These are phyloP conservation scores for Henricia sp. DNA, from an alignment of 53 echinoderm and acorn worm species.

Conservation along the genomic window DNA sequence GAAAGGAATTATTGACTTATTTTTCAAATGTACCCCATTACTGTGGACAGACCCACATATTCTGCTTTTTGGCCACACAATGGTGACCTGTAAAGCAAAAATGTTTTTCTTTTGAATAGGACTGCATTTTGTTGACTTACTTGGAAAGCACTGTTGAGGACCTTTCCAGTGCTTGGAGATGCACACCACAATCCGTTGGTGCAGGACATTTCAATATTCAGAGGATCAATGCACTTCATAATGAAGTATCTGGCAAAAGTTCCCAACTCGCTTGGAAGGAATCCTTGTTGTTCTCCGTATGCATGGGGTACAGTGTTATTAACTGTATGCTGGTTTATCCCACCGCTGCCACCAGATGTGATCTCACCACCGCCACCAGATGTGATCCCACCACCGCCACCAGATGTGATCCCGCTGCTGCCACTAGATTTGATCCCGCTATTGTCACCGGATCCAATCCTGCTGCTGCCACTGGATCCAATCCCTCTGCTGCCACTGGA, in stretches of 20 bases:
- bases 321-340: too few relatives aligned
- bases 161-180: conserved; percentile 50
- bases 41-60: too few relatives aligned
- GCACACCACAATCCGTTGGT: conserved; percentile 62
- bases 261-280: background rate
- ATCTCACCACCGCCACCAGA: conserved; percentile 25
- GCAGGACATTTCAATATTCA: conserved; percentile 62
- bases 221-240: conserved; percentile 59
- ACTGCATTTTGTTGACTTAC: conserved; percentile 21
- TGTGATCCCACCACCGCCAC: conserved; percentile 13
- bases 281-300: conserved; percentile 13
- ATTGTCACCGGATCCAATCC: background rate
- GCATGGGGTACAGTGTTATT: background rate
- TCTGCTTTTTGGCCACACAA: too few relatives aligned
- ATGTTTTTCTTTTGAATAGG: too few relatives aligned
- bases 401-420: too few relatives aligned
- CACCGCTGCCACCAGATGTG: background rate
- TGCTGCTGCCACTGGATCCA: background rate
- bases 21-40: too few relatives aligned
- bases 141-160: conserved; percentile 60
- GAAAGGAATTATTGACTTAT: too few relatives aligned
- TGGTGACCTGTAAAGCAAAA: too few relatives aligned
- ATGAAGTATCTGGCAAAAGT: conserved; percentile 63
- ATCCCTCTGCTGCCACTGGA: background rate
- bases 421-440: too few relatives aligned